Evolutionary conservation across 64 coral and sea anemone genomes (phyloP).

Genomic region (Trachythela sp.): DNA sequence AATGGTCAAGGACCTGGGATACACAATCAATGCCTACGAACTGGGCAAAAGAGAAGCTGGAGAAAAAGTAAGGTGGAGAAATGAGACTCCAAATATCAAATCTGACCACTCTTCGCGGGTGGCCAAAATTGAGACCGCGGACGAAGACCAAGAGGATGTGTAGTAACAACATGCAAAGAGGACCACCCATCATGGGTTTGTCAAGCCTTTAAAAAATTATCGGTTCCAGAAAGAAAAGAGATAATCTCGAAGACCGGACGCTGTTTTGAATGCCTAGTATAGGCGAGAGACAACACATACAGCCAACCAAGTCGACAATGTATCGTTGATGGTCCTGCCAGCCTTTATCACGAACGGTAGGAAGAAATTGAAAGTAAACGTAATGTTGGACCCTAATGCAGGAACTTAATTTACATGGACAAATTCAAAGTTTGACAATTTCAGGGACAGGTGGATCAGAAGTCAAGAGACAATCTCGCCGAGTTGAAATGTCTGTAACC

Average conservation of each 20-base stretch:
- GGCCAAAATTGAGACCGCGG: conserved; percentile 30
- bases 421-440: conserved; percentile 39
- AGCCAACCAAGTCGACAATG: conserved; percentile 28
- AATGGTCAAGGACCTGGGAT: conserved; percentile 52
- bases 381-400: conserved; percentile 55
- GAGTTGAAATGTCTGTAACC: conserved; percentile 18
- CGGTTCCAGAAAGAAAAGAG: conserved; percentile 38
- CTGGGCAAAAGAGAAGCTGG: conserved; percentile 43
- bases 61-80: conserved; percentile 56
- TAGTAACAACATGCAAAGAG: conserved; percentile 32
- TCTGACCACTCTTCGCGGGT: conserved; percentile 39
- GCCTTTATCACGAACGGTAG: conserved; percentile 20
- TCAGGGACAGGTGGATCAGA: conserved; percentile 47
- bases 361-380: conserved; percentile 40
- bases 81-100: conserved; percentile 46
- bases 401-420: conserved; percentile 28
- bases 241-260: conserved; percentile 30
- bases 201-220: conserved; percentile 43
- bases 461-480: background rate
- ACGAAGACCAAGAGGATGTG: conserved; percentile 28
- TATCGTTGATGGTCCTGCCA: conserved; percentile 58
- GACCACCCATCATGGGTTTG: conserved; percentile 49
- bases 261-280: conserved; percentile 44
- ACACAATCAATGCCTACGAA: conserved; percentile 52
- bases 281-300: conserved; percentile 24